A percentile compares a stretch with the other conserved stretches of the same genome.
Conservation (phyloP, 1,140 invertebrate genomes). For the Saccostrea glomerata region DNA sequence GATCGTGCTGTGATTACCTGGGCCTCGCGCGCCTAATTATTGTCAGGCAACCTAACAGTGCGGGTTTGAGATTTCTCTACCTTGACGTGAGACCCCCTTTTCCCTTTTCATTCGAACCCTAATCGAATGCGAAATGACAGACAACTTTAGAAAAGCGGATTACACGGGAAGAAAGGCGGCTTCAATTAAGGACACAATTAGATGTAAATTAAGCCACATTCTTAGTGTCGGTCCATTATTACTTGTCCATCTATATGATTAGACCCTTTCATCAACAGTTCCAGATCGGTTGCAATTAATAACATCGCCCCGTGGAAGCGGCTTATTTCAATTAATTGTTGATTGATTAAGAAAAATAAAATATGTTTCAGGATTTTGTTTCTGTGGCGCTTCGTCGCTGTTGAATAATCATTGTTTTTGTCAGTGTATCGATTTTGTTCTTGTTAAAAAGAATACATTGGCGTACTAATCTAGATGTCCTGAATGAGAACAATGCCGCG, state of each 20-base stretch:
- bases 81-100: not conserved
- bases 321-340: constrained; percentile 39
- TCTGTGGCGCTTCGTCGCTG: constrained; percentile 25
- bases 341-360: constrained; percentile 42
- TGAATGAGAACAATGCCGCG: not conserved
- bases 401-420: constrained; percentile 37
- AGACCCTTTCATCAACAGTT: constrained; percentile 37
- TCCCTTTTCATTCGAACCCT: constrained; percentile 24
- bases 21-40: constrained; percentile 10
- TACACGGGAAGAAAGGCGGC: constrained; percentile 21
- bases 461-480: not conserved
- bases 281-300: constrained; percentile 44
- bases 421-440: constrained; percentile 12
- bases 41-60: constrained; percentile 26
- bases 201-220: constrained; percentile 41
- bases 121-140: constrained; percentile 42
- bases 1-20: constrained; percentile 18
- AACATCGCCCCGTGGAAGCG: constrained; percentile 12
- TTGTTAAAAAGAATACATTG: constrained; percentile 22
- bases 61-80: constrained; percentile 1
- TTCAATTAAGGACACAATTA: constrained; percentile 45
- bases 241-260: constrained; percentile 40
- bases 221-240: constrained; percentile 29
- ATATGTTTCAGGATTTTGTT: constrained; percentile 35
- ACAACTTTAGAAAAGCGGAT: constrained; percentile 44